These are phyloP conservation scores for Rhadina sibilatrix DNA, from an alignment of 2,113 vertebrate species.

Conservation along the genomic window DNA sequence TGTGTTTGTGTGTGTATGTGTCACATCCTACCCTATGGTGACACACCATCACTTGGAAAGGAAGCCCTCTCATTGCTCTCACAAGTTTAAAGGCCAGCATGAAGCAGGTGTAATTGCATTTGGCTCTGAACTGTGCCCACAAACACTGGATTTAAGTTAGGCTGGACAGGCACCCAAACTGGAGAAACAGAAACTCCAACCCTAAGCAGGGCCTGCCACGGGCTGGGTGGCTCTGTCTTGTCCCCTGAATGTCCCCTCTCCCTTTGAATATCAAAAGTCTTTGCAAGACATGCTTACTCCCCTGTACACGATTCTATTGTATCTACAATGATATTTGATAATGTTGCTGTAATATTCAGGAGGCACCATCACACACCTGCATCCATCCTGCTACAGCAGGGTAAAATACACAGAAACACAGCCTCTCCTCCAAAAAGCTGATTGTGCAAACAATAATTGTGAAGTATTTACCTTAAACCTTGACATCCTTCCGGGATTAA, in stretches of 20 bases:
- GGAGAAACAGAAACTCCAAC: not conserved
- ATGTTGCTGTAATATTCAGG: not conserved
- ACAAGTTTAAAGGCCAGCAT: not conserved
- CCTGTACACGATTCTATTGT: not conserved
- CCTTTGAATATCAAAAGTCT: not conserved
- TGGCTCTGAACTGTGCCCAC: not conserved
- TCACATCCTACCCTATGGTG: no score
- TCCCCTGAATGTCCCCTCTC: not conserved
- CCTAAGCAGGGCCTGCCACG: not conserved
- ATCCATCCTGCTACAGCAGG: not conserved
- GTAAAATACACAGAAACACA: not conserved
- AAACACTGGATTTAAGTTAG: not conserved
- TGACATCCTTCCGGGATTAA: not conserved
- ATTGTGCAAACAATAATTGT: not conserved
- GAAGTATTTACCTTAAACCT: not conserved
- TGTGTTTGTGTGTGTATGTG: no score
- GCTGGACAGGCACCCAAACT: fast-evolving
- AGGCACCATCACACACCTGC: not conserved
- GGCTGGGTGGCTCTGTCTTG: not conserved
- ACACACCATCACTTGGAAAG: not conserved
- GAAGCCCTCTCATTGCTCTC: not conserved
- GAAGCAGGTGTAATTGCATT: not conserved
- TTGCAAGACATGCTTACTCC: not conserved
- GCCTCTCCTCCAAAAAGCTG: not conserved
- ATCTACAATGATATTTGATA: not conserved